phyloP scores from a whole-genome alignment of 2,797 vertebrate genomes.

The Muraenolepis orangiensis region DNA sequence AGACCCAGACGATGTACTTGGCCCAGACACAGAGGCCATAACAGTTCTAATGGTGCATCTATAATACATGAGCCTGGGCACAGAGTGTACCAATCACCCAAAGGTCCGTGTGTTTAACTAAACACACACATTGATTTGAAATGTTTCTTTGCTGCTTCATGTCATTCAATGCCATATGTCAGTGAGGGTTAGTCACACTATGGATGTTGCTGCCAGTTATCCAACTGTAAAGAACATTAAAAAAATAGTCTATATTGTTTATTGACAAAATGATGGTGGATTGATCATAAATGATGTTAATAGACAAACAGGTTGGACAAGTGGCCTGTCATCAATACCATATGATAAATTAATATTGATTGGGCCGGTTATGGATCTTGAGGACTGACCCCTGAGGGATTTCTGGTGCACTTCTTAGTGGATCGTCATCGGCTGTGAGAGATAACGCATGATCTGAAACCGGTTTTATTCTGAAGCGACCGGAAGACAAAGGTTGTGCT shows the following conservation, averaged over 20 bases:
- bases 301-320: not conserved
- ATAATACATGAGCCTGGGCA: not conserved
- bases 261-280: not conserved
- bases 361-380: not conserved
- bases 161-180: not conserved
- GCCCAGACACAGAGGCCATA: no score
- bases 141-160: not conserved
- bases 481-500: not conserved
- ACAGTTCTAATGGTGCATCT: not conserved
- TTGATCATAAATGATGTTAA: not conserved
- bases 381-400: not conserved
- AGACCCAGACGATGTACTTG: no score
- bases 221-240: not conserved
- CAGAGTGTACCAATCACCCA: not conserved
- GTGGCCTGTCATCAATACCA: not conserved
- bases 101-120: not conserved
- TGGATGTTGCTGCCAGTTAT: not conserved
- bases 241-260: not conserved
- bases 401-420: not conserved
- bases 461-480: not conserved
- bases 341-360: not conserved
- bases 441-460: not conserved
- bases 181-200: not conserved
- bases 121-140: not conserved
- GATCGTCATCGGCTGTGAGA: not conserved